Base-by-base conservation (phyloP, 2,888 invertebrate species). In the Napeogenes sylphis region DNA sequence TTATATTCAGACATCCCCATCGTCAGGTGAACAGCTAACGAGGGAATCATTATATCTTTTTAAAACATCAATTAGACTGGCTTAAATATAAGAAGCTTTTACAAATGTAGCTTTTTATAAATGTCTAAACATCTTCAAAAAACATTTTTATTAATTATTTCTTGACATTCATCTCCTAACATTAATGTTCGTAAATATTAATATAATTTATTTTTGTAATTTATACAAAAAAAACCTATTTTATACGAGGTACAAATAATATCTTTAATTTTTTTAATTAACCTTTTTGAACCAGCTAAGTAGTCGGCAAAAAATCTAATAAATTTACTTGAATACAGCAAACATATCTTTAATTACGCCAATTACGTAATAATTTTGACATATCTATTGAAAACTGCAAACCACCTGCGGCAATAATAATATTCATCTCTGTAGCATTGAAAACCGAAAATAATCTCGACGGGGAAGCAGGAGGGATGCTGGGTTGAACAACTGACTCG, bases 371-470 rank as follows among this genome's bases (percentile, higher is more conserved):
- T 14, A 3, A 47, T 10, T 21, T 14, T 45, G 4, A 45, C 47
- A 35, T 46, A 2, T 55, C 54, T 58, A 58, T 59, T 55, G 69
- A 62, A 58, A 45, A 60, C 59, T 64, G 53, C 14, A 67, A 63
- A 70, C 61, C 62, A 68, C 70, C 70, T 59, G 78, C 72, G 84
- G 88, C 82, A 83, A 85, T 82, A 82, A 86, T 85, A 84, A 84
- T 85, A 87, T 87, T 89, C 89, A 88, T 89, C 85, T 80, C 83
- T 79, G 83, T 82, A 81, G 83, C 77, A 85, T 84, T 81, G 78
- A 81, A 80, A 78, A 79, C 81, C 78, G 79, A 78, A 82, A 78
- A 83, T 84, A 86, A 85, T 86, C 81, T 83, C 79, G 71, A 72
- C 75, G 75, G 83, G 82, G 83, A 55, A 72, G 68, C 53, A 66